Base-by-base conservation (phyloP, 2,797 vertebrate species). In the Sebastes kiyomatsui region DNA sequence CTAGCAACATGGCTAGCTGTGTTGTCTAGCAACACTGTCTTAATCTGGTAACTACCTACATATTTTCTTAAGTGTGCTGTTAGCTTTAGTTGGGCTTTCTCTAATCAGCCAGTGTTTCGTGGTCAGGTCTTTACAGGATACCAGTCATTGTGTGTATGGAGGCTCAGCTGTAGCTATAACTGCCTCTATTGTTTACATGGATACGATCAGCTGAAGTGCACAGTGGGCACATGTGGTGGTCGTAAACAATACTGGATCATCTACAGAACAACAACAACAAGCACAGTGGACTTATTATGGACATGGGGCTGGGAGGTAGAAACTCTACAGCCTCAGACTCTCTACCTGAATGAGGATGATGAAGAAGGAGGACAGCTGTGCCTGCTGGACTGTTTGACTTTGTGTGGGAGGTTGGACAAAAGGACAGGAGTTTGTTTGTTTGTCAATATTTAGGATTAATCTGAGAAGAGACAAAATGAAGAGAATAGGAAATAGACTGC, bases 161-260 rank as follows among this genome's bases (percentile, higher is more conserved):
- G 58, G 72, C 79, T 75, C 60, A 60, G 76, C 61, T 80, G 35
- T 10, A 76, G 78, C 79, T 69, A 42, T 42, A 30, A 30, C 66
- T 77, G 38, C 23, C 60, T 61, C 79, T 27, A 28, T 89, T 93
- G 91, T 92, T 92, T 84, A 91, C 88, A 90, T 85, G 83, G 75
- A 83, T 27, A 59, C 66, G 49, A 77, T 77, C 77, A 74, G 56
- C 76, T 73, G 78, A 69, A 2, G 67, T 14, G 33, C 54, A 69
- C 66, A 20, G 23, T 32, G 30, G 67, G 23, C 38, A 18, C 66
- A 84, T 83, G 81, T 42, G 72, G 55, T 74, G 81, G 25, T 78
- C 52, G 6, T 84, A 72, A 74, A 74, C 64, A 64, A 60, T n/a
- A 38, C 67, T 13, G 71, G 60, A 60, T 54, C 56, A 20, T 30